phyloP scores from a whole-genome alignment of 2,113 vertebrate genomes.

The Poecilia latipinna region DNA sequence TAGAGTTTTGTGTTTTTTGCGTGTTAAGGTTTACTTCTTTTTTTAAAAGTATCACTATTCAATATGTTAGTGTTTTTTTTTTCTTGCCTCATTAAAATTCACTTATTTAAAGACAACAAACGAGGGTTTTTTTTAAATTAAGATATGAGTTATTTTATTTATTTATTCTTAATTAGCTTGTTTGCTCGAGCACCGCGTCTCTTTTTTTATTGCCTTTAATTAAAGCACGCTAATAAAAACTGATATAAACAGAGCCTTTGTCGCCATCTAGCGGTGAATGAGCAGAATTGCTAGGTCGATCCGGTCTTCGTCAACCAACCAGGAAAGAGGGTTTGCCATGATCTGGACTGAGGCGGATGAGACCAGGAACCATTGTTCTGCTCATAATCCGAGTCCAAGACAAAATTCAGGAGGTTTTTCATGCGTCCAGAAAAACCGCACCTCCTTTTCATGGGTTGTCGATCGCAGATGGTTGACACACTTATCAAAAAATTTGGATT shows the following conservation, averaged over 20 bases:
- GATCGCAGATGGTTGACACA: slow-evolving; percentile 22
- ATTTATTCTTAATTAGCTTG: background rate
- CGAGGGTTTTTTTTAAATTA: no score
- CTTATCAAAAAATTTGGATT: slow-evolving; percentile 13
- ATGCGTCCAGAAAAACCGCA: slow-evolving; percentile 19
- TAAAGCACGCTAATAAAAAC: no score
- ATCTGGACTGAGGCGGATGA: slow-evolving; percentile 78
- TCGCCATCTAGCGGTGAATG: slow-evolving; percentile 39
- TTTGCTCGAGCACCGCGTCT: background rate
- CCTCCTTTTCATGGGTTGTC: background rate
- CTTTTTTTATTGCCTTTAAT: no score
- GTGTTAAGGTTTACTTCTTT: background rate
- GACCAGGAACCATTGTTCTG: slow-evolving; percentile 79
- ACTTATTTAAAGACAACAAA: background rate
- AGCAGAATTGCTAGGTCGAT: slow-evolving; percentile 25
- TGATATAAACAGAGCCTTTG: background rate
- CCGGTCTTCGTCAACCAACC: slow-evolving; percentile 78
- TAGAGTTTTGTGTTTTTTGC: background rate
- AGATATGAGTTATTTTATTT: background rate
- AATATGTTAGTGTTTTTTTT: background rate
- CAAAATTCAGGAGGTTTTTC: slow-evolving; percentile 19
- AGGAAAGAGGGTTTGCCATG: slow-evolving; percentile 75
- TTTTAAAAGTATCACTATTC: background rate
- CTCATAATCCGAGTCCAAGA: slow-evolving; percentile 32
- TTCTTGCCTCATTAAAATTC: background rate